A percentile compares a stretch with the other conserved stretches of the same genome.
phyloP scores from a whole-genome alignment of 2,888 invertebrate species.

The Heterodera filipjevi region DNA sequence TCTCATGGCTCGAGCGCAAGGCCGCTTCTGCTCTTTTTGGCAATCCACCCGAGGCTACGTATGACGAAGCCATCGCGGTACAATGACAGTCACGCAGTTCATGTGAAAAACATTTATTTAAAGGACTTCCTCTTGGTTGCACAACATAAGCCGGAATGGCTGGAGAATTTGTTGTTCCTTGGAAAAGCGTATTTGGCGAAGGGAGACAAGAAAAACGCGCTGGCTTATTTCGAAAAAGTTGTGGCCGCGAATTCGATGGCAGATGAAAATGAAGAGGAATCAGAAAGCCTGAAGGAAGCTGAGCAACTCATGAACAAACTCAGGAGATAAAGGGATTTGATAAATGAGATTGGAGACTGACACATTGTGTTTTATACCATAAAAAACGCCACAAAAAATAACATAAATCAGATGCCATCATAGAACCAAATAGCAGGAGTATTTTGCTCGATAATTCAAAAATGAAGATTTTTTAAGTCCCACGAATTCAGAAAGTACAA shows the following conservation, averaged over 20 bases:
- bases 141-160: constrained; percentile 60
- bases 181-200: constrained; percentile 63
- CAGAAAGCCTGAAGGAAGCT: constrained; percentile 34
- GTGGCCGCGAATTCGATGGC: constrained; percentile 32
- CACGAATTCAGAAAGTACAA: constrained; percentile 6
- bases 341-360: not conserved
- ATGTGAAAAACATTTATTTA: not conserved
- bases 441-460: not conserved
- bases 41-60: constrained; percentile 48
- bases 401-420: not conserved
- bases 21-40: constrained; percentile 46
- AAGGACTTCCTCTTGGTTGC: constrained; percentile 17
- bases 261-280: constrained; percentile 28
- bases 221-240: constrained; percentile 48
- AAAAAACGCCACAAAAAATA: not conserved
- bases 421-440: not conserved
- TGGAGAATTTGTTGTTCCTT: constrained; percentile 68
- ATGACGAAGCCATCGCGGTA: constrained; percentile 43
- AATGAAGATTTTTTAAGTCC: not conserved
- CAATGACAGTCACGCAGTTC: not conserved
- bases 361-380: constrained; percentile 14
- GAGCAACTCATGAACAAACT: constrained; percentile 34
- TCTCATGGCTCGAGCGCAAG: constrained; percentile 51
- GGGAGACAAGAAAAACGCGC: constrained; percentile 54
- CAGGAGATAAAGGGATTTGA: not conserved